Evolutionary conservation across 2,888 invertebrate genomes (phyloP), one percentile per base, ranked within the genome.

Genomic region (Parnassius orleans): DNA sequence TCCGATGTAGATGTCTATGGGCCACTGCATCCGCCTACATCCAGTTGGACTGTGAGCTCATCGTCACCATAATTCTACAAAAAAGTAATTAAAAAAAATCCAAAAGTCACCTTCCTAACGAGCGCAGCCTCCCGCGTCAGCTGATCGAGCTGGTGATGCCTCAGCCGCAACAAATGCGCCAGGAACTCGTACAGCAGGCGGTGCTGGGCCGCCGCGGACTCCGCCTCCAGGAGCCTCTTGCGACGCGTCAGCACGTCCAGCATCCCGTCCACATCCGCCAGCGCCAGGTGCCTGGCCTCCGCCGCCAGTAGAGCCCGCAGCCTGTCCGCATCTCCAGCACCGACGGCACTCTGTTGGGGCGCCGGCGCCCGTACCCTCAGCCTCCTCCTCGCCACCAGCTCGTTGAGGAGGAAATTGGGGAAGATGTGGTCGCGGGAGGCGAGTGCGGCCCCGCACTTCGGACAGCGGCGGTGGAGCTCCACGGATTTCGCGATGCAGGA

Each of bases 401-500:
- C 96, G 81, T 97, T 96, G 47, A 98, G 91, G 61, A 96, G 87
- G 79, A 96, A 96, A 86, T 98, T 98, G 0, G 98, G 98, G 78
- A 96, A 96, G 64, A 97, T 95, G 75, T 94, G 93, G 70, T 95
- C 96, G 68, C 93, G 92, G 0, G 93, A 93, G 1, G 94, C 93
- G 10, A 97, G 87, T 2, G 93, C 92, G 12, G 94, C 94, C 72
- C 95, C 95, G 81, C 98, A 98, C 81, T 96, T 96, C 1, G 98
- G 97, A 81, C 98, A 98, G 53, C 95, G 92, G 64, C 87, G 78
- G 66, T 90, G 89, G 57, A 98, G 95, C 93, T 98, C 97, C 83
- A 98, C 98, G 14, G 96, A 94, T 90, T 98, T 98, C 50, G 95
- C 96, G 74, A 98, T 96, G 84, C 98, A 98, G 15, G 93, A 93